phyloP scores from a whole-genome alignment of 2,797 vertebrate species.

The Falco concolor region DNA sequence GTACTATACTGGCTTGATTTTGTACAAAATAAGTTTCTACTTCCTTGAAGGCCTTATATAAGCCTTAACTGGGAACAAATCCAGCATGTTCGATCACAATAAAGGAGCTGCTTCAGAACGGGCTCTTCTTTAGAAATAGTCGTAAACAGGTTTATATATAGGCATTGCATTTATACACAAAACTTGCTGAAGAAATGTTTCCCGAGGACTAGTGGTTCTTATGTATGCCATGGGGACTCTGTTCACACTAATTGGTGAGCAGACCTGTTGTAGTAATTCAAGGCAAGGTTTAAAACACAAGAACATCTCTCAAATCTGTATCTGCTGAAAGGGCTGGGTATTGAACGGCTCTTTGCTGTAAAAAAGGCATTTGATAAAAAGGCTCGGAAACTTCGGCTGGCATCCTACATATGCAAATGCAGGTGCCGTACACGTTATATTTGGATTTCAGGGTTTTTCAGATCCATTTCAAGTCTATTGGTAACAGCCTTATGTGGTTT shows the following conservation, averaged over 20 bases:
- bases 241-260: neutral
- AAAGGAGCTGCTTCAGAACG: constrained; percentile 34
- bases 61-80: constrained; percentile 29
- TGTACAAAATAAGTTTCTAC: constrained; percentile 21
- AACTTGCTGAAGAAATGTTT: neutral
- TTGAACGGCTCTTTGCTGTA: neutral
- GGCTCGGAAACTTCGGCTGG: neutral
- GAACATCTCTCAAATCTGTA: neutral
- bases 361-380: neutral
- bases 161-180: neutral
- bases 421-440: neutral
- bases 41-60: constrained; percentile 45
- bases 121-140: constrained; percentile 10
- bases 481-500: neutral
- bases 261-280: neutral
- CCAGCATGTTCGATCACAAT: constrained; percentile 39
- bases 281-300: neutral
- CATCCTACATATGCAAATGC: constrained; percentile 8
- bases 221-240: neutral
- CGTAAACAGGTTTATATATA: constrained; percentile 51
- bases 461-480: neutral
- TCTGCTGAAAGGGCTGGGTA: neutral
- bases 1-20: neutral
- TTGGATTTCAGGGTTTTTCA: constrained; percentile 29
- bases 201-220: neutral